Conservation (phyloP, 2,888 invertebrate genomes). For the Eueremaeus valkanovi region DNA sequence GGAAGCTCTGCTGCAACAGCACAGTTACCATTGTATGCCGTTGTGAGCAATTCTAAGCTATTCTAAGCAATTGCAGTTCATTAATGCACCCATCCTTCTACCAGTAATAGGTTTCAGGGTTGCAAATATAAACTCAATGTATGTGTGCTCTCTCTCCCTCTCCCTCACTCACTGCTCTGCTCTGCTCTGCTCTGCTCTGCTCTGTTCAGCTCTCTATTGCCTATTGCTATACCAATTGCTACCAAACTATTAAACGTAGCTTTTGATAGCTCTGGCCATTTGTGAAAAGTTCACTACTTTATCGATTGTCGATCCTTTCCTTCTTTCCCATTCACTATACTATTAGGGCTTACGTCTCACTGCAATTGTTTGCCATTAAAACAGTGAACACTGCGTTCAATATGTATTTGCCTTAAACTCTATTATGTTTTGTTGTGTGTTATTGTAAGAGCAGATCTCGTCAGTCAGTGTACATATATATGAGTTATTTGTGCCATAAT, state of each 20-base stretch:
- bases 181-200: too few species aligned
- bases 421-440: not conserved
- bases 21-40: not conserved
- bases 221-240: not conserved
- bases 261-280: not conserved
- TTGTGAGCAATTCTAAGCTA: not conserved
- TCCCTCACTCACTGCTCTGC: too few species aligned
- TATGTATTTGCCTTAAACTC: not conserved
- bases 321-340: not conserved
- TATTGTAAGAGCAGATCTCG: not conserved
- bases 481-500: not conserved
- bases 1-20: constrained; percentile 18
- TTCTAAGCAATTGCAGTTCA: constrained; percentile 11
- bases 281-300: not conserved
- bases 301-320: not conserved
- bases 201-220: too few species aligned
- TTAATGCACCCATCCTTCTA: constrained; percentile 27
- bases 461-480: not conserved
- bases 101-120: constrained; percentile 16
- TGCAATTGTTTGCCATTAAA: constrained; percentile 23
- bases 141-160: not conserved
- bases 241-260: constrained; percentile 7
- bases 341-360: not conserved
- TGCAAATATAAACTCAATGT: not conserved
- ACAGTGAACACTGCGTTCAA: not conserved